phyloP scores from a whole-genome alignment of 2,113 vertebrate genomes.

The Bettongia penicillata region DNA sequence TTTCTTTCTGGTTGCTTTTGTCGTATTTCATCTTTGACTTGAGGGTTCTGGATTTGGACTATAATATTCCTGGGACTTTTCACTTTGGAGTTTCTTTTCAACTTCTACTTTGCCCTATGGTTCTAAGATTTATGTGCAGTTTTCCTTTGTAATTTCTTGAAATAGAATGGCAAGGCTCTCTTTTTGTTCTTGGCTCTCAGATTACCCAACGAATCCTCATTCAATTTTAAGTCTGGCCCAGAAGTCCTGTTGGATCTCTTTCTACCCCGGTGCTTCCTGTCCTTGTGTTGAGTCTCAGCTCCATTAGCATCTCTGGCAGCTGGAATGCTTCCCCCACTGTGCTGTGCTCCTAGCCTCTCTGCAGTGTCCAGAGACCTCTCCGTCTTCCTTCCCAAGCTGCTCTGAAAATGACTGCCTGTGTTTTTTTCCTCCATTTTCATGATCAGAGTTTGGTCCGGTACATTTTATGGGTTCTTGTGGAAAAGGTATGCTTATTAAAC shows the following conservation, averaged over 20 bases:
- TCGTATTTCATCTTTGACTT: neutral
- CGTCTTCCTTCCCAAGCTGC: neutral
- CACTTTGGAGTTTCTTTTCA: neutral
- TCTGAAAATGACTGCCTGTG: neutral
- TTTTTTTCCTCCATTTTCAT: neutral
- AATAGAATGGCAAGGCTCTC: neutral
- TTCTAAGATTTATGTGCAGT: neutral
- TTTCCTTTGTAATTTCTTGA: neutral
- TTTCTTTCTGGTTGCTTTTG: neutral
- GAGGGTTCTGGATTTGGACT: neutral
- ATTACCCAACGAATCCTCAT: neutral
- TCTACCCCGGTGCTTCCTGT: neutral
- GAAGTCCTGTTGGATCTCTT: neutral
- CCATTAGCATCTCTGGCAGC: neutral
- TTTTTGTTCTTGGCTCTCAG: neutral
- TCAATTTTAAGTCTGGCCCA: neutral
- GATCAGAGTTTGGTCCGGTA: neutral
- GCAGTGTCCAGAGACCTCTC: neutral
- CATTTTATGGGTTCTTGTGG: neutral
- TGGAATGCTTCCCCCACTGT: neutral
- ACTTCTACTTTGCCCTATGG: neutral
- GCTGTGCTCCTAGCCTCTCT: neutral
- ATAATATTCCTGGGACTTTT: neutral
- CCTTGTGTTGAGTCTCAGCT: neutral
- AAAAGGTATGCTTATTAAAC: neutral